Evolutionary conservation across 2,797 vertebrate species (phyloP).

Genomic region (Sebastes iracundus): DNA sequence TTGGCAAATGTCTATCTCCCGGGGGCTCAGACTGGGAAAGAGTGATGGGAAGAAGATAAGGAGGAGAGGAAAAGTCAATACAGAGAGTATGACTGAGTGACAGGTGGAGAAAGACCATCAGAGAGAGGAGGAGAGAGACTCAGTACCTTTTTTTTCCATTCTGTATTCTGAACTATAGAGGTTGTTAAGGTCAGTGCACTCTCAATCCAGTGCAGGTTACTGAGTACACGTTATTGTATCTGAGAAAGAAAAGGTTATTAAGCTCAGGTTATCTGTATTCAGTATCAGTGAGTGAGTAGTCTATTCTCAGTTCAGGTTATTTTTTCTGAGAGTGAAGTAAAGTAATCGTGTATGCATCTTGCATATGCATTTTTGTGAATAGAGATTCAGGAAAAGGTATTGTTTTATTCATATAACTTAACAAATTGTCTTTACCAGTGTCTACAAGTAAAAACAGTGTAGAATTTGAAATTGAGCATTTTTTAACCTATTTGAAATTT

Average conservation of each 20-base stretch:
- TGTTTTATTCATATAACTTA: not conserved
- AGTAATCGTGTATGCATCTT: not conserved
- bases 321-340: not conserved
- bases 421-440: not conserved
- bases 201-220: not conserved
- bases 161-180: not conserved
- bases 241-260: not conserved
- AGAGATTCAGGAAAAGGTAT: no score
- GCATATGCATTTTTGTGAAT: no score
- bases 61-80: slow-evolving; percentile 57
- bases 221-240: not conserved
- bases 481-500: not conserved
- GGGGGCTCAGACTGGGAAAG: slow-evolving; percentile 29
- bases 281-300: not conserved
- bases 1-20: slow-evolving; percentile 36
- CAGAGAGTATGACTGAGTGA: slow-evolving; percentile 38
- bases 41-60: slow-evolving; percentile 54
- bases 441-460: not conserved
- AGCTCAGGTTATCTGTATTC: not conserved
- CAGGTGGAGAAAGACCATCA: slow-evolving; percentile 9
- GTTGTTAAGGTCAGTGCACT: slow-evolving; percentile 8
- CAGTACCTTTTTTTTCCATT: not conserved
- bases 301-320: not conserved
- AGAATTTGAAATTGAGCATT: accelerated
- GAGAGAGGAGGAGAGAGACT: not conserved